phyloP scores from a whole-genome alignment of 2,888 invertebrate species.

The Caenorhabditis afra region DNA sequence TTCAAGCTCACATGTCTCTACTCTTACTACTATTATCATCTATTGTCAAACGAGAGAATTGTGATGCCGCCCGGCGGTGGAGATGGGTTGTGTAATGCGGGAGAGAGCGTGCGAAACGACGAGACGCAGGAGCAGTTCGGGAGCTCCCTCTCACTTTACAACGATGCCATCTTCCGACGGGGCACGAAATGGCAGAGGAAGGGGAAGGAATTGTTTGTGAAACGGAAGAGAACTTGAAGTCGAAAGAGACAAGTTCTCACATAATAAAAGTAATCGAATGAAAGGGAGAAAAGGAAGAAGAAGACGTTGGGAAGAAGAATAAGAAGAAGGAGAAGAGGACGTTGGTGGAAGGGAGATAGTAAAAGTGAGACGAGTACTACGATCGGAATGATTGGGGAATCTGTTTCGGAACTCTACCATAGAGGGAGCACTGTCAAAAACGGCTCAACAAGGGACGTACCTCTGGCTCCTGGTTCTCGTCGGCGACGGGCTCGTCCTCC shows the following conservation, averaged over 20 bases:
- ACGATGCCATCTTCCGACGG: constrained; percentile 38
- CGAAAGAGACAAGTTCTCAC: constrained; percentile 7
- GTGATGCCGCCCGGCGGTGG: constrained; percentile 20
- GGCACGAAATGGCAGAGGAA: constrained; percentile 20
- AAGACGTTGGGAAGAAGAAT: neutral
- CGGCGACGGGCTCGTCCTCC: constrained; percentile 70
- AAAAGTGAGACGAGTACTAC: no score
- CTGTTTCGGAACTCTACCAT: no score
- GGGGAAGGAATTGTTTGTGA: constrained; percentile 19
- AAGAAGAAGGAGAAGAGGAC: neutral
- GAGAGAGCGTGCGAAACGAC: constrained; percentile 18
- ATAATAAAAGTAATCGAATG: neutral
- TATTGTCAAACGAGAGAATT: constrained; percentile 40
- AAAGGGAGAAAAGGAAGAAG: neutral
- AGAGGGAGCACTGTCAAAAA: no score
- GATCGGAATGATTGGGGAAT: no score
- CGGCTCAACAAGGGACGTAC: constrained; percentile 24
- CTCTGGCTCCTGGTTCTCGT: constrained; percentile 63
- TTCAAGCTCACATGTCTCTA: constrained; percentile 4
- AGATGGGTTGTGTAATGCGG: constrained; percentile 42
- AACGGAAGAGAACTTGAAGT: constrained; percentile 8
- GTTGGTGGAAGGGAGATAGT: no score
- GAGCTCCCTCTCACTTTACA: constrained; percentile 51
- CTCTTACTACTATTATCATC: constrained; percentile 45
- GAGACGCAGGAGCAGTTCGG: constrained; percentile 31